phyloP scores from a whole-genome alignment of 2,797 vertebrate species.

The Sebastolobus alascanus region DNA sequence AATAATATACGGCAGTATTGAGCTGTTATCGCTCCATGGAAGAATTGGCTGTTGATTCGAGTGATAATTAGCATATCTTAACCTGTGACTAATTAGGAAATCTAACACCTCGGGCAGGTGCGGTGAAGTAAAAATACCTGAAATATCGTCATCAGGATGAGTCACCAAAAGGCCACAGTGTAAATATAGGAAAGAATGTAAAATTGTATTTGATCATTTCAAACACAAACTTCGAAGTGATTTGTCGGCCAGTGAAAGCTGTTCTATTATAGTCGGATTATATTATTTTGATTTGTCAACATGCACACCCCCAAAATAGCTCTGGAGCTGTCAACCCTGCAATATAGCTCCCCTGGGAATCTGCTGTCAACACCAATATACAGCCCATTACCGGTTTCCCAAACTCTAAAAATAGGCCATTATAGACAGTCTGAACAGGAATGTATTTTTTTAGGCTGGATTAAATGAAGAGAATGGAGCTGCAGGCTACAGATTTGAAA shows the following conservation, averaged over 20 bases:
- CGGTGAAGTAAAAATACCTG: conserved; percentile 8
- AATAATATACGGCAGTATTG: conserved; percentile 9
- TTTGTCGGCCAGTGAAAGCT: conserved; percentile 8
- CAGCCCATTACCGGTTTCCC: conserved; percentile 10
- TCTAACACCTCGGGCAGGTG: conserved; percentile 36
- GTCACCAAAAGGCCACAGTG: conserved; percentile 14
- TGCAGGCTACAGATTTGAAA: conserved; percentile 14
- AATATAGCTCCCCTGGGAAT: conserved; percentile 10
- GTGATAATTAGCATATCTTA: conserved; percentile 28
- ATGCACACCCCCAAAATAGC: conserved; percentile 27
- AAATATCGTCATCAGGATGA: conserved; percentile 9
- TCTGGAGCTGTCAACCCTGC: conserved; percentile 24
- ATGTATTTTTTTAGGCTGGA: conserved; percentile 1
- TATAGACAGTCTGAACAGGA: conserved; percentile 11
- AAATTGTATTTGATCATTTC: not conserved
- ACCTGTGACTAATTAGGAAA: conserved; percentile 31
- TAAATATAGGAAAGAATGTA: conserved; percentile 6
- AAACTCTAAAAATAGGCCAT: conserved; percentile 41
- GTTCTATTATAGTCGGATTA: conserved; percentile 6
- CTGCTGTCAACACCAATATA: conserved; percentile 36
- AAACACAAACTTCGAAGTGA: not conserved
- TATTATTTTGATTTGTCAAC: conserved; percentile 36
- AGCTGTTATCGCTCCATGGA: conserved; percentile 3
- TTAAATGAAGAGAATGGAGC: conserved; percentile 2
- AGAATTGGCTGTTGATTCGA: not conserved